Evolutionary conservation across 2,888 invertebrate species (phyloP), one percentile per base, ranked within the genome.

Genomic region (Acanthococcus lagerstroemiae): DNA sequence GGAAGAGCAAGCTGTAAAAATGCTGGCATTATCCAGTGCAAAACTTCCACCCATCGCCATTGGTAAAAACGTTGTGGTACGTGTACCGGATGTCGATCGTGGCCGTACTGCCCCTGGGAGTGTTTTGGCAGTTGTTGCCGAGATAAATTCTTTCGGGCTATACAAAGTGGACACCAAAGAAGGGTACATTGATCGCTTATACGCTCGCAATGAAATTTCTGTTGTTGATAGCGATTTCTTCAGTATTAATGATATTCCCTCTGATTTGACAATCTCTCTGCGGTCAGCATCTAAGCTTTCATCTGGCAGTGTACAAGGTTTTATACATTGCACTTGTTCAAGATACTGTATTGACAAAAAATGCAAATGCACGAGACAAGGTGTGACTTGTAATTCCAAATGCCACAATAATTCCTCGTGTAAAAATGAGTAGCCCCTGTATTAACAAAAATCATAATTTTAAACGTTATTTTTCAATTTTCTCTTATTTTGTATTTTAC

Each of bases 291-390:
- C 48, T 48, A 48, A 17, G 19, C 19, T 48, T 6, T 9, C 48
- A 17, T 48, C 48, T 48, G 48, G 48, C 48, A 48, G 48, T 48
- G 48, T 48, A 48, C 17, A 48, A 48, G 48, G 48, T 48, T 48
- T 48, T 48, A 17, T 48, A 48, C 6, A 48, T n/a, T 48, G 19
- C 6, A n/a, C 19, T 48, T 30, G 6, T 30, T 9, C 37, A 30
- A 30, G 37, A 30, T 17, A 30, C 12, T 30, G 37, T 12, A 30
- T 30, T 30, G 37, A 30, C 37, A 30, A 30, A 30, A 30, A 12
- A 30, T 30, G 37, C 37, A 9, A 30, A 30, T 30, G 37, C 37
- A 30, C 6, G 37, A 30, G 37, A 30, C 37, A 30, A 30, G 37
- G 37, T 30, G 12, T 30, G 37, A 30, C 37, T 30, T 30, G 37